Percentiles rank a stretch among this genome's conserved stretches.
Conservation (phyloP, 2,888 invertebrate genomes). For the Formica aserva region DNA sequence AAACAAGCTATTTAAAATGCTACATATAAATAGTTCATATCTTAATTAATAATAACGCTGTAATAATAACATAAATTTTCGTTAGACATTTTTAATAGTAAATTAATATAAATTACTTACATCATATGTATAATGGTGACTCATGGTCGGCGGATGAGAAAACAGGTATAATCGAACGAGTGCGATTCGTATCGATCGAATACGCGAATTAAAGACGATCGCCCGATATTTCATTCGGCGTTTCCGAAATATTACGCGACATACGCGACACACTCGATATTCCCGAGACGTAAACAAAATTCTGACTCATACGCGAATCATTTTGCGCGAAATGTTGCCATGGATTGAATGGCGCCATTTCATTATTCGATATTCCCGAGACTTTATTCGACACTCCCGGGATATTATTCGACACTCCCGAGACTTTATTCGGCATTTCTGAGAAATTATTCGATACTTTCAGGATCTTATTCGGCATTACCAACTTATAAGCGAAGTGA, state of each 20-base stretch:
- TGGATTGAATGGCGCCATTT: not conserved
- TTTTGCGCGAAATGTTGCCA: no score
- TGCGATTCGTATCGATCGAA: not conserved
- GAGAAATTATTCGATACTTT: no score
- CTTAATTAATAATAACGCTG: not conserved
- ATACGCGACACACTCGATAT: not conserved
- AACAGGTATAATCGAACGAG: not conserved
- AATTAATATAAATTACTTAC: constrained; percentile 15
- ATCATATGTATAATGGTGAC: not conserved
- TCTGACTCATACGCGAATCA: not conserved
- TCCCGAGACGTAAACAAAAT: not conserved
- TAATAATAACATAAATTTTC: not conserved
- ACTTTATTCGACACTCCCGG: not conserved
- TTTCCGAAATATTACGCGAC: not conserved
- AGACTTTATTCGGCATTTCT: no score
- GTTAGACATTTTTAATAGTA: not conserved
- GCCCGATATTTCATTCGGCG: not conserved
- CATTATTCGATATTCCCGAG: not conserved
- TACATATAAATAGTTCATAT: not conserved
- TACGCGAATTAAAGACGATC: not conserved
- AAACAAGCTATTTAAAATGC: no score
- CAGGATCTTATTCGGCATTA: no score
- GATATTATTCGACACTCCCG: not conserved
- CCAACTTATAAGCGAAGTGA: not conserved
- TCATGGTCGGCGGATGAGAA: not conserved